Conservation (phyloP, 30 jellyfish, hydroid and myxozoan genomes). For the Nemopilema nomurai region DNA sequence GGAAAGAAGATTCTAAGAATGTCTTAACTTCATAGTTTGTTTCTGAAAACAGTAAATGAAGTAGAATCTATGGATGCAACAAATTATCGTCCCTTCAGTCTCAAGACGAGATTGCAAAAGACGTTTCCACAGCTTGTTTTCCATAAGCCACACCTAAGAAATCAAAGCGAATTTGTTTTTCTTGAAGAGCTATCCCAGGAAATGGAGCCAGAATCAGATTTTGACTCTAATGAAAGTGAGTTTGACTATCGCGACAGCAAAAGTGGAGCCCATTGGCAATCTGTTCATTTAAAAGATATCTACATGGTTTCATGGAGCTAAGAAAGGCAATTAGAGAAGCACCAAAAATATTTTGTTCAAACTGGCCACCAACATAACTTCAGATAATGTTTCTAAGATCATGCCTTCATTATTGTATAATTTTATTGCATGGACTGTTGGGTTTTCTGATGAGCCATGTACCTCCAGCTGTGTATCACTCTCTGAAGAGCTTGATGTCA, state of each 20-base stretch:
- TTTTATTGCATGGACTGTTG: neutral
- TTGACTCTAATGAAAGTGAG: neutral
- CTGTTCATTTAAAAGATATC: neutral
- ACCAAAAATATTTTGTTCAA: neutral
- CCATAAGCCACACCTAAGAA: conserved; percentile 26
- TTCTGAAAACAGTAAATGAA: conserved; percentile 38
- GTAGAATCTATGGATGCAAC: conserved; percentile 26
- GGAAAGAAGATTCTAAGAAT: conserved; percentile 1
- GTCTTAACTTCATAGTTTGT: neutral
- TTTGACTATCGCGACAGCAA: neutral
- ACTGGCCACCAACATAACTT: neutral
- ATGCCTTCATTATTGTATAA: neutral
- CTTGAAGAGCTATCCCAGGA: conserved; percentile 13
- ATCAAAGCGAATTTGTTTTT: conserved; percentile 3
- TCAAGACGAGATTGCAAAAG: conserved; percentile 19
- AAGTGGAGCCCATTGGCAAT: neutral
- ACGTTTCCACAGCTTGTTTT: conserved; percentile 42
- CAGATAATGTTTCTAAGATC: neutral
- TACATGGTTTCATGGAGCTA: neutral
- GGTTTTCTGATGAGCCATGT: neutral
- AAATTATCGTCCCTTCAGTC: conserved; percentile 10
- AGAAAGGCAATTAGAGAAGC: neutral
- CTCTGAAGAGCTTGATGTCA: neutral
- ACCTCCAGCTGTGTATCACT: neutral
- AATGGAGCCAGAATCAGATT: neutral